Evolutionary conservation across 2,888 invertebrate species (phyloP), one percentile per base, ranked within the genome.

Genomic region (Pilophorus perplexus): DNA sequence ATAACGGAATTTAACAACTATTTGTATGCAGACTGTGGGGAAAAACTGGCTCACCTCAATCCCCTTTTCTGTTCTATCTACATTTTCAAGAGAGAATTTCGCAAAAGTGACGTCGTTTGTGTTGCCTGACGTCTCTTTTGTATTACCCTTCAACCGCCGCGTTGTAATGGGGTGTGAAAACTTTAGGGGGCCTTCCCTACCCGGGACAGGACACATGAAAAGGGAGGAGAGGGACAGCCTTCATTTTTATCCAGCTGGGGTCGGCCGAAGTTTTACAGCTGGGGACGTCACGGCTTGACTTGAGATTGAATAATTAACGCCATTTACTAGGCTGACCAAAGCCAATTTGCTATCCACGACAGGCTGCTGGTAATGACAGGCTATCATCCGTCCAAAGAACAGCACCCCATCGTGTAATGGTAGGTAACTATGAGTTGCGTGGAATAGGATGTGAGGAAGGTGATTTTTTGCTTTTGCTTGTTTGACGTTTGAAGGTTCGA

Each of bases 51-150:
- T n/a, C n/a, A n/a, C n/a, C n/a, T n/a, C n/a, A n/a, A n/a, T n/a
- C n/a, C n/a, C n/a, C n/a, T n/a, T n/a, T n/a, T n/a, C n/a, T n/a
- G n/a, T n/a, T n/a, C n/a, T n/a, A n/a, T n/a, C n/a, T n/a, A n/a
- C 52, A 25, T 18, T 52, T 52, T 18, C 27, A 14, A 16, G 52
- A 52, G 28, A 28, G 28, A 52, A 52, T 25, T 52, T 28, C 28
- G 28, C 52, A 52, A 52, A 52, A 52, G 52, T 52, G 52, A 52
- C 52, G 52, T 52, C 52, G 28, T 52, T 52, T 52, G 52, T 52
- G 52, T 52, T 52, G 52, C 27, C 28, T 52, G 52, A 52, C 52
- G 52, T 52, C 28, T 28, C 52, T 52, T 52, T 52, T 52, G 52
- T 52, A 25, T 25, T 52, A 28, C 52, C 28, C 28, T 38, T 52